Evolutionary conservation across 2,797 vertebrate genomes (phyloP).

Genomic region (Channallabes apus): DNA sequence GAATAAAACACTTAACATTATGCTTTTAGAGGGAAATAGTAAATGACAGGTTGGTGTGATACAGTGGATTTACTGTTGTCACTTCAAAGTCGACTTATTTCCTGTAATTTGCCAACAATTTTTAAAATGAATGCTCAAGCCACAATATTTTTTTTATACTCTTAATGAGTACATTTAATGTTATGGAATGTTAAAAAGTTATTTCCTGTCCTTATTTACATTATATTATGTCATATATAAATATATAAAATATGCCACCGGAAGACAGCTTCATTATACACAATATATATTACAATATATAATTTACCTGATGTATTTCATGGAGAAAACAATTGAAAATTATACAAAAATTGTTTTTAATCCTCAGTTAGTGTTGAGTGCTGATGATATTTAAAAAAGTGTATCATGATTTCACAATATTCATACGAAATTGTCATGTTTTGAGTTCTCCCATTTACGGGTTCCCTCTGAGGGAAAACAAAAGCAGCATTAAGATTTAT

Average conservation of each 20-base stretch:
- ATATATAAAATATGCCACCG: no score
- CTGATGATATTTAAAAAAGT: not conserved
- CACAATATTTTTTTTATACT: not conserved
- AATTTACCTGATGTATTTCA: not conserved
- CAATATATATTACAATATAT: not conserved
- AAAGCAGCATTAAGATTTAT: not conserved
- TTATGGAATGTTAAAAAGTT: not conserved
- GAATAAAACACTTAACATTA: not conserved
- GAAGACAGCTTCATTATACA: not conserved
- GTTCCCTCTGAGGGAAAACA: not conserved
- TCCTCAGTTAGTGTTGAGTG: not conserved
- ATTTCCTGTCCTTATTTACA: not conserved
- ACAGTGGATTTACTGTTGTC: not conserved
- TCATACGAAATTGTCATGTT: not conserved
- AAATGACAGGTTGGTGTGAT: not conserved
- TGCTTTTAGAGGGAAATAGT: not conserved
- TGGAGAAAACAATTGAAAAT: not conserved
- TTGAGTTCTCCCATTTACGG: not conserved
- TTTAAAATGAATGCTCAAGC: not conserved
- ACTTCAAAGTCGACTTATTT: not conserved
- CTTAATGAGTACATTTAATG: not conserved
- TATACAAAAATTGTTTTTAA: not conserved
- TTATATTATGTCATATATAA: not conserved
- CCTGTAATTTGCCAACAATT: not conserved
- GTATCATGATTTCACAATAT: not conserved